Base-by-base conservation (phyloP, 2,113 vertebrate genomes). In the Plotosus lineatus region DNA sequence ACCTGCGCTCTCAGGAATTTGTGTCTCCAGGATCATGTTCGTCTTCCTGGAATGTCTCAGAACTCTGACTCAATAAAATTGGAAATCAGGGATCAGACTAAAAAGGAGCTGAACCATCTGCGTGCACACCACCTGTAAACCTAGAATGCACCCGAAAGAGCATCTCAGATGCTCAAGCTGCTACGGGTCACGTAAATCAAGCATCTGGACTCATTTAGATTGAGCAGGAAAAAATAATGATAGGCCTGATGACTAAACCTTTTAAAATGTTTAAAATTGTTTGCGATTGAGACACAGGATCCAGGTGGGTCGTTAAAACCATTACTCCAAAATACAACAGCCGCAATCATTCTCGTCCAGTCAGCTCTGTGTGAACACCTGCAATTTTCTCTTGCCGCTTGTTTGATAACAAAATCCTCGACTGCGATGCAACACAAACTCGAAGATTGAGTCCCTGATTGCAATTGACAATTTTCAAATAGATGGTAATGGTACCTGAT, bases 1-100 rank as follows among this genome's bases (percentile, higher is more conserved):
- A 83, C 81, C 81, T 78, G 81, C 23, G 3, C 40, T 36, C 28
- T 8, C 65, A 72, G 78, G 66, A 72, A 80, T 80, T 40, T 65
- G 28, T 17, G 19, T 72, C 69, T 48, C 69, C 42, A 40, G 33
- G 71, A 81, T 75, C 69, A 42, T 21, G 71, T 81, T 81, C 23
- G n/a, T 26, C 14, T 73, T 63, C 55, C 75, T 36, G 42, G 6
- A 80, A 48, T 10, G 33, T 28, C 8, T 8, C 26, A 48, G 68
- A 80, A 61, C 28, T 19, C 10, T 44, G 46, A 40, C 44, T 21
- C 1, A 26, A 58, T 33, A 58, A 56, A 53, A 28, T 23, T 50
- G 21, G 28, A 23, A 51, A 26, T 46, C 23, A 14, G 65, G 12
- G 44, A 4, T 42, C 66, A 60, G 26, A 71, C 26, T 1, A n/a